Evolutionary conservation across 2,888 invertebrate species (phyloP).

Genomic region (Noctua janthe): DNA sequence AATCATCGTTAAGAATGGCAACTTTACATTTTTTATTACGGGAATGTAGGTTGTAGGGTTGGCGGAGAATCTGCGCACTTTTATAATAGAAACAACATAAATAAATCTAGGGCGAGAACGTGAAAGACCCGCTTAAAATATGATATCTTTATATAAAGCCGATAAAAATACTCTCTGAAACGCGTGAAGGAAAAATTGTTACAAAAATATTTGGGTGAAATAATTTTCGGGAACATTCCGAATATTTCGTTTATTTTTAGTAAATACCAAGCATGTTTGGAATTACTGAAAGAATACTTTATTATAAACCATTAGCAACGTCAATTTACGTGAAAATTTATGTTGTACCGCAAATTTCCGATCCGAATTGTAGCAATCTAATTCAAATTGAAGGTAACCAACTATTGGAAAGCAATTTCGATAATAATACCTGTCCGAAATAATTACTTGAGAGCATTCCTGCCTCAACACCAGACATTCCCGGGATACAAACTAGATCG

Average conservation of each 20-base stretch:
- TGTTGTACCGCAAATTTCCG: constrained; percentile 18
- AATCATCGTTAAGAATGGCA: constrained; percentile 44
- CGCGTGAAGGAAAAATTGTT: background rate
- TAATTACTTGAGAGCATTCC: constrained; percentile 40
- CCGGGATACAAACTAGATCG: constrained; percentile 25
- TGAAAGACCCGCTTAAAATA: background rate
- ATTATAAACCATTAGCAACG: background rate
- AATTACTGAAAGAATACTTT: background rate
- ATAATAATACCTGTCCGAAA: constrained; percentile 41
- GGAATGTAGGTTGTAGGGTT: constrained; percentile 23
- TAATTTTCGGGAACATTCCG: background rate
- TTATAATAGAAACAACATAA: background rate
- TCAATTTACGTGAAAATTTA: constrained; percentile 2
- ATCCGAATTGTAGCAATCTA: constrained; percentile 22
- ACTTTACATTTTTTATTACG: constrained; percentile 49
- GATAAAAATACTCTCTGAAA: background rate
- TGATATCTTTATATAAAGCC: background rate
- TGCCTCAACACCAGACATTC: constrained; percentile 39
- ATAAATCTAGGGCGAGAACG: background rate
- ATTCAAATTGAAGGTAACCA: constrained; percentile 33
- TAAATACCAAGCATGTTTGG: background rate
- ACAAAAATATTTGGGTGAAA: constrained; percentile 14
- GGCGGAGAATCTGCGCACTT: background rate
- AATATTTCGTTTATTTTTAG: constrained; percentile 20
- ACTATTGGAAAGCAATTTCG: constrained; percentile 37